Conservation (phyloP, 30 jellyfish, hydroid and myxozoan genomes). For the Clytia hemisphaerica region DNA sequence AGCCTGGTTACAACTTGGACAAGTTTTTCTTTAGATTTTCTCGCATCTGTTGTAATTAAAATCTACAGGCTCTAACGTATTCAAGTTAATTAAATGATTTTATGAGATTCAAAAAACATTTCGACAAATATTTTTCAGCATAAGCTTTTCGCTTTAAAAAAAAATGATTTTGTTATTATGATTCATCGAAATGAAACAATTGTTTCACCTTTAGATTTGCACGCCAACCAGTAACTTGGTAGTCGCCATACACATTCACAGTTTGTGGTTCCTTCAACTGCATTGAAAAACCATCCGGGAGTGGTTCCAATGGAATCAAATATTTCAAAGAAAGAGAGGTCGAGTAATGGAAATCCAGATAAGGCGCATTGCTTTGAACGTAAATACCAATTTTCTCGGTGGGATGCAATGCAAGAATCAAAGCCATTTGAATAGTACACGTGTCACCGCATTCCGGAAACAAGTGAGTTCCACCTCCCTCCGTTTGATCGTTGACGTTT, state of each 20-base stretch:
- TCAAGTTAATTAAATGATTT: too few relatives aligned
- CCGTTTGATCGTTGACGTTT: constrained; percentile 4
- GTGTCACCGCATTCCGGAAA: constrained; percentile 35
- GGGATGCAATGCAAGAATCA: constrained; percentile 17
- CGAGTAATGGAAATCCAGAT: constrained; percentile 1
- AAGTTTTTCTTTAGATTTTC: too few relatives aligned
- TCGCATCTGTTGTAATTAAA: too few relatives aligned
- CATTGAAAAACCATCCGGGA: constrained; percentile 64
- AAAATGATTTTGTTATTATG: too few relatives aligned
- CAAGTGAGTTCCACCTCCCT: constrained; percentile 37
- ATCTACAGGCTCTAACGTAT: too few relatives aligned
- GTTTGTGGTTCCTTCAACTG: constrained; percentile 3
- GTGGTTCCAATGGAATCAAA: constrained; percentile 39
- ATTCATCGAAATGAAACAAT: too few relatives aligned
- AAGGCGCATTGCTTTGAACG: constrained; percentile 34
- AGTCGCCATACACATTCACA: constrained; percentile 48
- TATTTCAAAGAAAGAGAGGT: constrained; percentile 35
- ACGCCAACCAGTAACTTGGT: constrained; percentile 57
- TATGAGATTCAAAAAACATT: too few relatives aligned
- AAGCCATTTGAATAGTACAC: constrained; percentile 47
- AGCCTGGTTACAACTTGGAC: too few relatives aligned
- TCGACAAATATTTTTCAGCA: too few relatives aligned
- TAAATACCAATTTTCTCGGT: constrained; percentile 52
- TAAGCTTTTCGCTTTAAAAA: too few relatives aligned
- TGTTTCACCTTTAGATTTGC: constrained; percentile 39